Evolutionary conservation across 2,113 vertebrate genomes (phyloP), one percentile per base, ranked within the genome.

Genomic region (Ophiodon elongatus): DNA sequence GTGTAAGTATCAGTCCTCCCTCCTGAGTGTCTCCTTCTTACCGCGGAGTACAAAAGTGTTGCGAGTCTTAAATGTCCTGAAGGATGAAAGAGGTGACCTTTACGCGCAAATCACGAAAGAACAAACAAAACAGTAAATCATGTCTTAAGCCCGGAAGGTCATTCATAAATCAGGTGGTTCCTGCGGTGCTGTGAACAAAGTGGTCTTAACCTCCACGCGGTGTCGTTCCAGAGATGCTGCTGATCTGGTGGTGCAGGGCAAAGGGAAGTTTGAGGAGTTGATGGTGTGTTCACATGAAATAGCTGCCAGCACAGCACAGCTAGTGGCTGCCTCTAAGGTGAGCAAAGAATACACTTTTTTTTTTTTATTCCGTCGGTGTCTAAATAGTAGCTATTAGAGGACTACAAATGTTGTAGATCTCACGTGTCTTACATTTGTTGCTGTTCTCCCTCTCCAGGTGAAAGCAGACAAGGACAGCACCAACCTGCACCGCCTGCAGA

Each of bases 211-310:
- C 19, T 23, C 67, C 11, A 10, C 39, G 43, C 8, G 15, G 25
- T 84, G 17, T 76, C 2, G 74, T 76, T 84, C 1, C 90, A 99
- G 98, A 1, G 98, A 99, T 1, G 98, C 98, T 9, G 98, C 98
- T 0, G 98, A 99, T 80, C 93, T 97, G 86, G 96, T 98, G 88
- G 97, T 99, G 27, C 97, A 98, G 93, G 98, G 98, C 43, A 96
- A 96, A 86, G 98, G 98, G 73, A 99, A 98, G 27, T 99, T 97
- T 1, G 98, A 99, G 94, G 97, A 99, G 92, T 92, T 99, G 54
- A 98, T 99, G 97, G 98, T 99, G 64, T 99, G 98, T 88, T 99
- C 98, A 0, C 98, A 95, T 29, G 98, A 99, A 94, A 99, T 99
- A 0, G 98, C 98, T 0, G 98, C 97, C 67, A 99, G 98, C 92